Base-by-base conservation (phyloP, 2,113 vertebrate species). In the Notiomystis cincta region DNA sequence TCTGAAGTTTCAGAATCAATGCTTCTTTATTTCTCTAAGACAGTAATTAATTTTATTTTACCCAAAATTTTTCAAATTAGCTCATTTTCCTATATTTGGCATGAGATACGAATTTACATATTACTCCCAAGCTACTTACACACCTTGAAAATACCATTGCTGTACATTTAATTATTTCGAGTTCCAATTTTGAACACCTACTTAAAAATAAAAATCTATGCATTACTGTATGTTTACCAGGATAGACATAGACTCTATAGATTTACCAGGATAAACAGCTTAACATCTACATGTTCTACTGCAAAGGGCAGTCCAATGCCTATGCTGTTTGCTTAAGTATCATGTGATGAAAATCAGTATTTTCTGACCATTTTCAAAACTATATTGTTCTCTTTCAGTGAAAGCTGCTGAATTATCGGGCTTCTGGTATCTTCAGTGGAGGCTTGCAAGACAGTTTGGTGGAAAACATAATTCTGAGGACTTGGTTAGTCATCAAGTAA, bases 381-480 rank as follows among this genome's bases (percentile, higher is more conserved):
- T 50, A 56, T 78, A 1, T 93, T 70, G 7, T 53, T 92, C 47
- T 88, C 1, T 95, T 96, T 86, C 85, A 96, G 95, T 90, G 85
- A 83, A 94, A 70, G 12, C 13, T 90, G 42, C 50, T 66, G 71
- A 73, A 66, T 57, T 53, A 7, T 80, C 50, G 40, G 13, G 6
- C 24, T 76, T 69, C 45, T 90, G 35, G 9, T 73, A 31, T 56
- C 64, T 89, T 89, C 80, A 78, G n/a, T 44, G 27, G 30, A 84
- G 30, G 25, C 27, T 76, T 15, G 1, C 8, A 80, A 75, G 62
- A 42, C 14, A 67, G 1, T 61, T 76, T 23, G 22, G 58, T 33
- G 51, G 53, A 71, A 81, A 82, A 48, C 9, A 2, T 47, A 38
- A 25, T 91, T 64, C 51, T 79, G 21, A 94, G 5, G 17, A 60